phyloP scores from a whole-genome alignment of 1,140 invertebrate species.

The Papilio xuthus region DNA sequence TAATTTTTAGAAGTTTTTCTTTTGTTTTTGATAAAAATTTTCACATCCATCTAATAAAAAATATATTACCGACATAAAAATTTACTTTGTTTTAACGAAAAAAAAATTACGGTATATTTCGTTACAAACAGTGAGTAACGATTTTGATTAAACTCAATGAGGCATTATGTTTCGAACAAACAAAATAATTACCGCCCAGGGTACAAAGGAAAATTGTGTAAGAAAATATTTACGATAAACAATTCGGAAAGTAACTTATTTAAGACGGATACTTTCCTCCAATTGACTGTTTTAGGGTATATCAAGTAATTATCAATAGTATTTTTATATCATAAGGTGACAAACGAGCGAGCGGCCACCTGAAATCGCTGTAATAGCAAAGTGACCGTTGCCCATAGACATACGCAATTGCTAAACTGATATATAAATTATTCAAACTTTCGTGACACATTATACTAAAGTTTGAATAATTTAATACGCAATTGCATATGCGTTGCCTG shows the following conservation, averaged over 20 bases:
- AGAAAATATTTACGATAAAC: not conserved
- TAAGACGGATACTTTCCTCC: not conserved
- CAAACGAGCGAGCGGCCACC: too few relatives aligned
- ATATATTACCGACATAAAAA: not conserved
- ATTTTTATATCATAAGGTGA: too few relatives aligned
- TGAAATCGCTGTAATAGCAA: too few relatives aligned
- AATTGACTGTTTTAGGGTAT: not conserved
- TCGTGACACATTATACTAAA: too few relatives aligned
- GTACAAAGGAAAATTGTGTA: not conserved
- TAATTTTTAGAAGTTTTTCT: too few relatives aligned
- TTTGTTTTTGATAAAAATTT: not conserved
- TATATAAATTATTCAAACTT: too few relatives aligned
- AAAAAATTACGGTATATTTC: not conserved
- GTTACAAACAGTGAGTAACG: slow-evolving; percentile 2
- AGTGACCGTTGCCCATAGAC: too few relatives aligned
- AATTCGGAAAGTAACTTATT: not conserved
- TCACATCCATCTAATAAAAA: not conserved
- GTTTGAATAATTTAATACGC: too few relatives aligned
- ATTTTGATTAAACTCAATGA: slow-evolving; percentile 6
- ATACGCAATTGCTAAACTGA: too few relatives aligned
- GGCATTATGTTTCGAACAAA: slow-evolving; percentile 6
- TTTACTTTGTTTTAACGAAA: not conserved
- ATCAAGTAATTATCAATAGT: too few relatives aligned
- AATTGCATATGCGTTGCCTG: too few relatives aligned
- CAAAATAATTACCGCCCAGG: slow-evolving; percentile 2